Percentiles rank a stretch among this genome's conserved stretches.
Evolutionary conservation across 2,888 invertebrate genomes (phyloP).

Genomic region (Drosophila pseudotalamancana): DNA sequence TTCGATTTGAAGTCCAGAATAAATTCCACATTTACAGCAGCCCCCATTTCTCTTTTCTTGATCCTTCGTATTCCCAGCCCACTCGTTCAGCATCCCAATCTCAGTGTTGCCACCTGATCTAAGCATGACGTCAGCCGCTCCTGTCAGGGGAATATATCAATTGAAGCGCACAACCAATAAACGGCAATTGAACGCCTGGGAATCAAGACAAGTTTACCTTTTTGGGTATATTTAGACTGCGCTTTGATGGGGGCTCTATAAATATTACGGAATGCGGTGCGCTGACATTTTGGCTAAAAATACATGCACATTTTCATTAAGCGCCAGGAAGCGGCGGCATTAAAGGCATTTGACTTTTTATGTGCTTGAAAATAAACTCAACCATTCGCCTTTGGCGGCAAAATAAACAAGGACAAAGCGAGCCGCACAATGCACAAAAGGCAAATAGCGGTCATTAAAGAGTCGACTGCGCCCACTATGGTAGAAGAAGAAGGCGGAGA

Average conservation of each 20-base stretch:
- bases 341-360: slow-evolving; percentile 49
- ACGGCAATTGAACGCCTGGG: slow-evolving; percentile 1
- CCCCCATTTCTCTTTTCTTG: no score
- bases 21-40: no score
- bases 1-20: no score
- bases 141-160: background rate
- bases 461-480: slow-evolving; percentile 33
- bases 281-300: slow-evolving; percentile 44
- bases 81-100: no score
- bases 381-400: no score
- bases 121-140: background rate
- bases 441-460: slow-evolving; percentile 70
- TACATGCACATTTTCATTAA: slow-evolving; percentile 60
- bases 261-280: slow-evolving; percentile 20
- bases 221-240: slow-evolving; percentile 12
- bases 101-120: background rate
- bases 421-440: slow-evolving; percentile 69
- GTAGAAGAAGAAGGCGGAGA: background rate
- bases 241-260: slow-evolving; percentile 16
- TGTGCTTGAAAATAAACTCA: slow-evolving; percentile 6
- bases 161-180: background rate
- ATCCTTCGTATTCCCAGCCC: no score
- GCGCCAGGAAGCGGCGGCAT: slow-evolving; percentile 43
- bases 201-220: background rate
- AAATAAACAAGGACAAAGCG: slow-evolving; percentile 8